Evolutionary conservation across 2,113 vertebrate genomes (phyloP).

Genomic region (Oxyruncus cristatus): DNA sequence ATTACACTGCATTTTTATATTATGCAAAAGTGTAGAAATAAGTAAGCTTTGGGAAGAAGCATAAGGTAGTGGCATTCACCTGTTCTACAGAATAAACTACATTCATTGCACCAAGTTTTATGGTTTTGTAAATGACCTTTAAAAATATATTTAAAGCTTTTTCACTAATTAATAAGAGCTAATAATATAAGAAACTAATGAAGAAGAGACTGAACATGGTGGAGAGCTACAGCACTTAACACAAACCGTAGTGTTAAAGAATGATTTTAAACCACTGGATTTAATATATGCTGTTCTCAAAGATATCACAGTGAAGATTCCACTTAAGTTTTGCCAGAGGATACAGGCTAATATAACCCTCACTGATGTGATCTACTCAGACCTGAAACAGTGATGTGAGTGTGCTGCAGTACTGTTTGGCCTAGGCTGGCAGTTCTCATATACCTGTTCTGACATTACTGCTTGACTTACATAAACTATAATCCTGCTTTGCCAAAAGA

Average conservation of each 20-base stretch:
- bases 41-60: background rate
- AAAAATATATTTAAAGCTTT: background rate
- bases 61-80: background rate
- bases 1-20: background rate
- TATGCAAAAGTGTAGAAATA: background rate
- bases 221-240: background rate
- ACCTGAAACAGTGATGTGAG: background rate
- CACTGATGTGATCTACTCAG: background rate
- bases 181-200: background rate
- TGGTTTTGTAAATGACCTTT: background rate
- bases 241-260: background rate
- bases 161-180: background rate
- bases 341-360: background rate
- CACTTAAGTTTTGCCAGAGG: background rate
- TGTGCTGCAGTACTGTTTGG: background rate
- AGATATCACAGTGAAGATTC: rapidly evolving
- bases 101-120: background rate
- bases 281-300: background rate
- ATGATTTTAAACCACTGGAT: background rate
- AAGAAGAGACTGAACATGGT: background rate
- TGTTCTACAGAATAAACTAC: background rate
- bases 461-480: background rate
- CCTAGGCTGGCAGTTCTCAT: background rate
- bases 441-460: background rate
- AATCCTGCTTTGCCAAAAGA: background rate